phyloP scores from a whole-genome alignment of 1,140 invertebrate genomes.

The Drosophila kurseongensis region DNA sequence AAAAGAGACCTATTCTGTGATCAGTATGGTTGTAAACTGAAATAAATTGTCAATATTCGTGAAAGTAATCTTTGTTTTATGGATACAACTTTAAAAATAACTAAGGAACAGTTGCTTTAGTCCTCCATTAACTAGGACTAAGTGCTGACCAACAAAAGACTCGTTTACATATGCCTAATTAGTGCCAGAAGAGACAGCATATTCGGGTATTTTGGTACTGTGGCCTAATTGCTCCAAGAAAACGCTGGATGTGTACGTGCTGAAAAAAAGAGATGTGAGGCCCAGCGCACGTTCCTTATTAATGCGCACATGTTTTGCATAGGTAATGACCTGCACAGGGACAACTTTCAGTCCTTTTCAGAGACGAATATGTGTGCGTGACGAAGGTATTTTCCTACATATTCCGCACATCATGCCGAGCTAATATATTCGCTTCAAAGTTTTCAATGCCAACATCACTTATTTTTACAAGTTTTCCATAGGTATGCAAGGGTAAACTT shows the following conservation, averaged over 20 bases:
- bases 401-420: conserved; percentile 21
- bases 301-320: conserved; percentile 80
- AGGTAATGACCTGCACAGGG: conserved; percentile 51
- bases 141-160: conserved; percentile 38
- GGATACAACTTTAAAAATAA: no score
- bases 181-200: conserved; percentile 36
- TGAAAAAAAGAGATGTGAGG: conserved; percentile 4
- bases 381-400: conserved; percentile 37
- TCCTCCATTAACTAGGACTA: conserved; percentile 30
- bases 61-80: no score
- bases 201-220: conserved; percentile 27
- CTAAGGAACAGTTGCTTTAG: not conserved
- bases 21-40: not conserved
- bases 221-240: conserved; percentile 42
- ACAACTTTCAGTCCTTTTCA: conserved; percentile 48
- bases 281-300: conserved; percentile 68
- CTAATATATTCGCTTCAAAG: conserved; percentile 20
- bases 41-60: not conserved
- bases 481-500: not conserved
- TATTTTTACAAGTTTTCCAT: not conserved
- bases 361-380: conserved; percentile 61
- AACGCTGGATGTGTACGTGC: conserved; percentile 23
- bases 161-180: conserved; percentile 41
- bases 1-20: conserved; percentile 1
- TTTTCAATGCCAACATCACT: conserved; percentile 8